Percentiles rank a stretch among this genome's conserved stretches.
These are phyloP conservation scores for Catharus fuscescens DNA, from an alignment of 2,113 vertebrate genomes.

Conservation along the genomic window DNA sequence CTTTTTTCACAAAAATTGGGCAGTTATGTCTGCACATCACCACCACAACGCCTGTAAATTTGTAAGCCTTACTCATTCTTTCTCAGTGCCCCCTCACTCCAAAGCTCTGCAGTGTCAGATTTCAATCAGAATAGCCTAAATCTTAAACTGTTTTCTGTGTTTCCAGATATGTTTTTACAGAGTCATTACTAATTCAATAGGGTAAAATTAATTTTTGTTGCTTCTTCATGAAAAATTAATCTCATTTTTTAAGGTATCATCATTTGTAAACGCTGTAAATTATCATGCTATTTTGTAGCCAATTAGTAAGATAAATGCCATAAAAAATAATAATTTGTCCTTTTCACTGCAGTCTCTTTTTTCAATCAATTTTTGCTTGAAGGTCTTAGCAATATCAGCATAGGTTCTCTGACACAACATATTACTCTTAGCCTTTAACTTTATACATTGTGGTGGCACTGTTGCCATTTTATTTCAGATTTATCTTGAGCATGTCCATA, in stretches of 20 bases:
- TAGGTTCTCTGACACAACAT: not conserved
- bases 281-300: not conserved
- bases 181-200: not conserved
- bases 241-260: not conserved
- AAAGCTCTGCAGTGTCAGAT: not conserved
- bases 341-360: not conserved
- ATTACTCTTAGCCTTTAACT: not conserved
- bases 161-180: not conserved
- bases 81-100: accelerated
- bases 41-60: not conserved
- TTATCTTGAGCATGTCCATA: not conserved
- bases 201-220: not conserved
- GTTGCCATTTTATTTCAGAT: not conserved
- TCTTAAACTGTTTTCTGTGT: not conserved
- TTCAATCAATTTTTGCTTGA: not conserved
- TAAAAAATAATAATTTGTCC: not conserved
- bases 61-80: not conserved
- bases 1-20: not conserved
- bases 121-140: not conserved
- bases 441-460: not conserved
- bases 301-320: not conserved
- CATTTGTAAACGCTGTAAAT: not conserved
- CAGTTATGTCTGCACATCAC: not conserved
- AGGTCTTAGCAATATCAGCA: not conserved
- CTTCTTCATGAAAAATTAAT: not conserved